Evolutionary conservation across 2,113 vertebrate genomes (phyloP).

Genomic region (Austrofundulus limnaeus): DNA sequence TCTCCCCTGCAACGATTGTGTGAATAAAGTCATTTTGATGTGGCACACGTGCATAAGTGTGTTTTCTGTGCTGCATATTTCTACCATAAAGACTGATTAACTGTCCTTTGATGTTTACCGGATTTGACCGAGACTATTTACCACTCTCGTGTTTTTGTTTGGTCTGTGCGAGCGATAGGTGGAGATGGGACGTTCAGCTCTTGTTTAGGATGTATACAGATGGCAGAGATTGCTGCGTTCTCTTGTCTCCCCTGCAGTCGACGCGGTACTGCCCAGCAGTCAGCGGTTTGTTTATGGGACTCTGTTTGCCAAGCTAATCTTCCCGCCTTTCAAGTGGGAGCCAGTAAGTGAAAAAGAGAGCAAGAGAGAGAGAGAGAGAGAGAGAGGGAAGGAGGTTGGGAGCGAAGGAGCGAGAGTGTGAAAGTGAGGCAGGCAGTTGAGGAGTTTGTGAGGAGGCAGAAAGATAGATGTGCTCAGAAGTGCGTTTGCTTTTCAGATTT

Average conservation of each 20-base stretch:
- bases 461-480: slow-evolving; percentile 51
- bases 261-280: slow-evolving; percentile 62
- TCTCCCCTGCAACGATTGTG: slow-evolving; percentile 57
- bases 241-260: slow-evolving; percentile 62
- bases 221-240: slow-evolving; percentile 43
- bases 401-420: slow-evolving; percentile 36
- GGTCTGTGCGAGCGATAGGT: slow-evolving; percentile 22
- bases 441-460: slow-evolving; percentile 58
- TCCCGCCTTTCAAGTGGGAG: slow-evolving; percentile 76
- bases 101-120: slow-evolving; percentile 19
- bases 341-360: slow-evolving; percentile 50
- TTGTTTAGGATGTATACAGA: slow-evolving; percentile 61
- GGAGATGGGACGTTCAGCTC: slow-evolving; percentile 34
- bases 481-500: slow-evolving; percentile 34
- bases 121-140: slow-evolving; percentile 20
- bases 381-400: no score
- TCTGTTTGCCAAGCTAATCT: slow-evolving; percentile 80
- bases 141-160: slow-evolving; percentile 37
- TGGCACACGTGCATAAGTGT: neutral
- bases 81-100: neutral
- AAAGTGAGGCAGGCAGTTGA: slow-evolving; percentile 66
- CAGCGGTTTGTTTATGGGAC: slow-evolving; percentile 78
- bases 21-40: slow-evolving; percentile 54
- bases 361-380: slow-evolving; percentile 3
- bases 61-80: neutral